Conservation (phyloP, 2,797 vertebrate species). For the Semotilus atromaculatus region DNA sequence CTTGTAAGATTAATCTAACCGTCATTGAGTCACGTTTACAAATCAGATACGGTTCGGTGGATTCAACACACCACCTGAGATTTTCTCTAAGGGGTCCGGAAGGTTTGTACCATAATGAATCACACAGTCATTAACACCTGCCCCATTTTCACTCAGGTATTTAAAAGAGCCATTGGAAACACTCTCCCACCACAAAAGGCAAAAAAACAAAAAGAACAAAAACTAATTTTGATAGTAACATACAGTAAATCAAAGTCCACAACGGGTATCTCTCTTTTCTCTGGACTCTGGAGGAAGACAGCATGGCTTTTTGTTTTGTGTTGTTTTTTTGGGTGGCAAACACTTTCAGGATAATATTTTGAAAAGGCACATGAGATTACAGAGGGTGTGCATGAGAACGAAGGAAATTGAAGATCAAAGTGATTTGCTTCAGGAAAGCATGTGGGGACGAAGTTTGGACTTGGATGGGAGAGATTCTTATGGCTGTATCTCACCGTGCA, state of each 20-base stretch:
- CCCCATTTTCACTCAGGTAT: not conserved
- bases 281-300: not conserved
- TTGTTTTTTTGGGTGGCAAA: not conserved
- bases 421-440: constrained; percentile 24
- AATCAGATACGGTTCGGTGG: not conserved
- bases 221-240: not conserved
- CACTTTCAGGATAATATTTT: not conserved
- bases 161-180: constrained; percentile 31
- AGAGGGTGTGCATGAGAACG: not conserved
- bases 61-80: constrained; percentile 16
- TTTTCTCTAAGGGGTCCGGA: not conserved
- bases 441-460: not conserved
- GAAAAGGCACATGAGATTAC: not conserved
- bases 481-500: constrained; percentile 37
- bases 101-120: not conserved
- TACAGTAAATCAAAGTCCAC: not conserved
- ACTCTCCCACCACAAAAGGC: not conserved
- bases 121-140: constrained; percentile 12
- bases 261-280: not conserved
- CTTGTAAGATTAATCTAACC: not conserved
- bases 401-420: constrained; percentile 36
- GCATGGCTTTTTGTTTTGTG: not conserved
- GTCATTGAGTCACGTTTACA: constrained; percentile 17
- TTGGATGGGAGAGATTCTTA: constrained; percentile 23
- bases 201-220: not conserved